Percentiles rank a stretch among this genome's conserved stretches.
Conservation (phyloP, 1,140 invertebrate genomes). For the Muscidifurax raptorellus region DNA sequence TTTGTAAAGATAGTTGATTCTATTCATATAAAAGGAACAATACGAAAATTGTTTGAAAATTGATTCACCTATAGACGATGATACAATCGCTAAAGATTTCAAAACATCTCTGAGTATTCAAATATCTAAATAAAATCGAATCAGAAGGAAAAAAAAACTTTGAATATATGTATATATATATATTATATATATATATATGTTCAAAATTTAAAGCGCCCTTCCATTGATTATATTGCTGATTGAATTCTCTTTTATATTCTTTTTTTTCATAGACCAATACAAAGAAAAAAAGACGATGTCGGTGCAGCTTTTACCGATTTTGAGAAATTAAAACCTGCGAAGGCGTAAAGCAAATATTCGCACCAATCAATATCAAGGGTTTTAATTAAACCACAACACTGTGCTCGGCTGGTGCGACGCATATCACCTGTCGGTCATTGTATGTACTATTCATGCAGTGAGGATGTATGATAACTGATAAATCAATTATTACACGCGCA, state of each 20-base stretch:
- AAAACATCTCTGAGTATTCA: neutral
- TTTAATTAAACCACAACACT: neutral
- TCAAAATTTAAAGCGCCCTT: neutral
- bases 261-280: neutral
- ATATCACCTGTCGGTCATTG: neutral
- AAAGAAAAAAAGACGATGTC: neutral
- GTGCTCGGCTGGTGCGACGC: neutral
- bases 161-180: too few relatives aligned
- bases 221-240: neutral
- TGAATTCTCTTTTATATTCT: neutral
- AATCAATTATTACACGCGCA: too few relatives aligned
- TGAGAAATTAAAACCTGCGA: slow-evolving; percentile 24
- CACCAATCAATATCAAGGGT: neutral
- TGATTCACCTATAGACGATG: neutral
- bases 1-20: too few relatives aligned
- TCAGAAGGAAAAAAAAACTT: neutral
- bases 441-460: neutral
- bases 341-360: neutral
- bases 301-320: neutral
- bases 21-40: too few relatives aligned
- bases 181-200: too few relatives aligned
- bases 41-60: too few relatives aligned
- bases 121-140: neutral
- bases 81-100: neutral
- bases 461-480: neutral